These are phyloP conservation scores for Cepaea hortensis DNA, from an alignment of 2,888 invertebrate species.

Conservation along the genomic window DNA sequence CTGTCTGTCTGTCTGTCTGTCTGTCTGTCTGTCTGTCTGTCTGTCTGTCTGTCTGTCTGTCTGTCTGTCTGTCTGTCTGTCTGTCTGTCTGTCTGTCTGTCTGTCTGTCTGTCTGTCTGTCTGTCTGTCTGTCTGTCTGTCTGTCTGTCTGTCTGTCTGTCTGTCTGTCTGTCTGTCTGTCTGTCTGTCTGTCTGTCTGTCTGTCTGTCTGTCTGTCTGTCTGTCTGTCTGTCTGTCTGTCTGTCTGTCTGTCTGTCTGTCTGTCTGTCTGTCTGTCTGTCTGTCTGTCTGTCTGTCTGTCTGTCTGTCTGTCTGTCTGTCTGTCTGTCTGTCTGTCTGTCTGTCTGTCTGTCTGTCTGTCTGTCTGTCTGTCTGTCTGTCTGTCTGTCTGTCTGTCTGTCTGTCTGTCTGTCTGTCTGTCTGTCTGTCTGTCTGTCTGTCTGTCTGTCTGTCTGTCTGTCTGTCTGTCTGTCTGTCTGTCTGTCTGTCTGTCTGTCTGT, in stretches of 20 bases:
- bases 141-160: constrained; percentile 8
- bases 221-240: not conserved
- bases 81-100: not conserved
- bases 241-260: constrained; percentile 5
- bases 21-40: not conserved
- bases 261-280: not conserved
- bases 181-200: not conserved
- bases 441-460: constrained; percentile 5
- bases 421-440: constrained; percentile 8
- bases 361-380: not conserved
- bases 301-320: not conserved
- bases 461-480: not conserved
- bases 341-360: constrained; percentile 5
- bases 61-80: constrained; percentile 7
- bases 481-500: not conserved
- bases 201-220: not conserved
- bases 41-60: constrained; percentile 8
- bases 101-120: not conserved
- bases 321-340: constrained; percentile 9
- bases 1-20: not conserved
- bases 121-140: not conserved
- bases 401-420: not conserved
- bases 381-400: not conserved
- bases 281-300: not conserved
- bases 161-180: constrained; percentile 8